Base-by-base conservation (phyloP, 2,113 vertebrate species). In the Etheostoma cragini region DNA sequence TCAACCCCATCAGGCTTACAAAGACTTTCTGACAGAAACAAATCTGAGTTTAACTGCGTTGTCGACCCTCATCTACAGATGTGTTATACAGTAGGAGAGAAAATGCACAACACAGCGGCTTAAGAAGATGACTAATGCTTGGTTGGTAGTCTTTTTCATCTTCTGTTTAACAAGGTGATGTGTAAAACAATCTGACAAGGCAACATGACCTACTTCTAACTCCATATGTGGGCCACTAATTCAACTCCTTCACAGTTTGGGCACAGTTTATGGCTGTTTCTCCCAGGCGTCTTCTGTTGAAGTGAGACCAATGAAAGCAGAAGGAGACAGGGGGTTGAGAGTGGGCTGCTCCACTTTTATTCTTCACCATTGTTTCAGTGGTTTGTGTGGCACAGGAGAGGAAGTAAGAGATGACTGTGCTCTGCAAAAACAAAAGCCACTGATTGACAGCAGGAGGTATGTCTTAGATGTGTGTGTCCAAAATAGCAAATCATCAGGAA, bases 111-210 rank as follows among this genome's bases (percentile, higher is more conserved):
- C 47, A 6, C 61, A 81, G 81, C 78, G 82, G 30, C 24, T 56
- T 15, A 0, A 52, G 60, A 22, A 46, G 42, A 19, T 57, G 60
- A 84, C 69, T 79, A 61, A 65, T 21, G 61, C 82, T 8, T 76
- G 75, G 65, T 72, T 78, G 86, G 82, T 69, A 15, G 77, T 76
- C 81, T 77, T 62, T 89, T 85, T 89, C 75, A 70, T 90, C 65
- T 16, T 50, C 6, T 64, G 54, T 91, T 88, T 78, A 42, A 76
- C 62, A 69, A 77, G 87, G 70, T 80, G 68, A 81, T 8, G 74
- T 74, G 71, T 84, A 69, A 88, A 92, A 82, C 12, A 1, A 38
- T 57, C 56, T 85, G 91, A 75, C 85, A 38, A 38, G 30, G 65
- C 77, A 83, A 68, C 85, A 22, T 79, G 85, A 72, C 89, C 85